Evolutionary conservation across 2,888 invertebrate genomes (phyloP).

Genomic region (Drosophila neutralis): DNA sequence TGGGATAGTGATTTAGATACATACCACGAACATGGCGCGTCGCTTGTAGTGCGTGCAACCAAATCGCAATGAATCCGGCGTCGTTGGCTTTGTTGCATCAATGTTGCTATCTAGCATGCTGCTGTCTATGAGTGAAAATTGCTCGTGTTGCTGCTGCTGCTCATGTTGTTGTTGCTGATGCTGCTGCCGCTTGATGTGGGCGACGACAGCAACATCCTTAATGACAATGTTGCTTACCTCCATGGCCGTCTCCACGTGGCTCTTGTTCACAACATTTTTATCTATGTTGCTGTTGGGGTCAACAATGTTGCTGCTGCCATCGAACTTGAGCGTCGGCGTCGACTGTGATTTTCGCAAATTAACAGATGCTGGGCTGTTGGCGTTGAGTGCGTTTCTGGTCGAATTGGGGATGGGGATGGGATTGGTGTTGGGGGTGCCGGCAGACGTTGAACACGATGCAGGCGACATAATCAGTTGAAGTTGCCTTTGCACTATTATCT

Average conservation of each 20-base stretch:
- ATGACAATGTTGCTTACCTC: slow-evolving; percentile 48
- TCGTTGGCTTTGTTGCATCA: slow-evolving; percentile 44
- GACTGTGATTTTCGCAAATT: slow-evolving; percentile 73
- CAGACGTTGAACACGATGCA: slow-evolving; percentile 36
- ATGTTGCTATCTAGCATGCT: slow-evolving; percentile 16
- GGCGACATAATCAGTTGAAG: slow-evolving; percentile 68
- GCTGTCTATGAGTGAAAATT: slow-evolving; percentile 37
- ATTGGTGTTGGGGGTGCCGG: slow-evolving; percentile 19
- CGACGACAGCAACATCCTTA: slow-evolving; percentile 47
- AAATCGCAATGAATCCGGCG: slow-evolving; percentile 72
- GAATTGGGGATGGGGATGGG: slow-evolving; percentile 16
- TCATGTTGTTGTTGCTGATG: slow-evolving; percentile 22
- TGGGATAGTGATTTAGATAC: slow-evolving; percentile 75
- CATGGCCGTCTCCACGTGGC: slow-evolving; percentile 30
- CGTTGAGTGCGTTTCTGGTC: slow-evolving; percentile 69
- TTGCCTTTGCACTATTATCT: slow-evolving; percentile 22
- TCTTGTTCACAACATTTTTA: slow-evolving; percentile 25
- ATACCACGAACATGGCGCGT: slow-evolving; percentile 94
- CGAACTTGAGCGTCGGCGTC: slow-evolving; percentile 65
- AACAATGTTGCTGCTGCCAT: slow-evolving; percentile 35
- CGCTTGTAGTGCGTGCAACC: slow-evolving; percentile 94
- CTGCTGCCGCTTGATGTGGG: slow-evolving; percentile 49
- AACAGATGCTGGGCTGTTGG: slow-evolving; percentile 40
- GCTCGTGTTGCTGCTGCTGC: slow-evolving; percentile 44
- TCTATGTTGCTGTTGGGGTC: slow-evolving; percentile 29